Evolutionary conservation across 2,888 invertebrate genomes (phyloP).

Genomic region (Chalcosyrphus nemorum): DNA sequence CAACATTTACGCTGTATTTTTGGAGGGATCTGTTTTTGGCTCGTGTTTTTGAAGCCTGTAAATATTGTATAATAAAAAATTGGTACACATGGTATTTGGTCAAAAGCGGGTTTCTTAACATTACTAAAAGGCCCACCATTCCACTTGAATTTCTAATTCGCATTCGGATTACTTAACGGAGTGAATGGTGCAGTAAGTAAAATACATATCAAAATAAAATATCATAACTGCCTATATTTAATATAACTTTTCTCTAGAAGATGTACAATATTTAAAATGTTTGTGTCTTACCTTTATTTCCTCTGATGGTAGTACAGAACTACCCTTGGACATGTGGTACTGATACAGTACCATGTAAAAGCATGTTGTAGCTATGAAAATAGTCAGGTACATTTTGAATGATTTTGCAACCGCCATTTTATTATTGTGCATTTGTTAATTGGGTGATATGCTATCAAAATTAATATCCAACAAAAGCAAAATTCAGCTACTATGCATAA

Average conservation of each 20-base stretch:
- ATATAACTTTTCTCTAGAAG: neutral
- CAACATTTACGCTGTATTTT: conserved; percentile 66
- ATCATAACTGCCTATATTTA: conserved; percentile 17
- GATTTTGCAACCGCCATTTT: conserved; percentile 83
- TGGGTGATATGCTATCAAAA: neutral
- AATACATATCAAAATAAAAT: conserved; percentile 23
- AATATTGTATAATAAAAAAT: conserved; percentile 57
- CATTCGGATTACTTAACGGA: conserved; percentile 33
- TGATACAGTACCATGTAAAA: conserved; percentile 85
- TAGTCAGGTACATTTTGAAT: conserved; percentile 86
- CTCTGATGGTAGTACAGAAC: conserved; percentile 80
- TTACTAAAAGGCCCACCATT: conserved; percentile 19
- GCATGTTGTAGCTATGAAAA: conserved; percentile 85
- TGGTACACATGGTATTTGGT: conserved; percentile 39
- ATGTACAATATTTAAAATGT: no score
- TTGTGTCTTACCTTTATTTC: conserved; percentile 78
- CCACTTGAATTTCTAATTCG: conserved; percentile 17
- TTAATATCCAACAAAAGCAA: conserved; percentile 20
- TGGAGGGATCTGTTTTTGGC: conserved; percentile 68
- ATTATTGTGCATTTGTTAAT: conserved; percentile 28
- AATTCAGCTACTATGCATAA: conserved; percentile 24
- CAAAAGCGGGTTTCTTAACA: conserved; percentile 15
- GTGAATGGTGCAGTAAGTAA: conserved; percentile 55
- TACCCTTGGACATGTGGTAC: conserved; percentile 85
- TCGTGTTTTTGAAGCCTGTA: conserved; percentile 71